Percentiles rank a stretch among this genome's conserved stretches.
Conservation (phyloP, 2,888 invertebrate species). For the Perizoma flavofasciatum region DNA sequence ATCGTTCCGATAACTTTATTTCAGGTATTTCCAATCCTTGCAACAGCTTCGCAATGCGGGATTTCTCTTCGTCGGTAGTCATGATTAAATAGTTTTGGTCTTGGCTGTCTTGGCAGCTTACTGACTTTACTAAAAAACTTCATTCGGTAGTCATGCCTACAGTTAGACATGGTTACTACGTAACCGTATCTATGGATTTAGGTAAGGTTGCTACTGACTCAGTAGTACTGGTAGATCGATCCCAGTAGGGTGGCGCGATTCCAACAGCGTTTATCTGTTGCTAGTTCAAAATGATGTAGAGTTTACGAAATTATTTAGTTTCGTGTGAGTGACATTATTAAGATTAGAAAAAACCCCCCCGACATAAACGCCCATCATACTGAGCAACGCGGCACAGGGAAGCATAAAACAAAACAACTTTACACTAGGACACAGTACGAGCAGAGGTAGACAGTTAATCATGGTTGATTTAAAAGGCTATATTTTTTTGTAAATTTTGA, state of each 20-base stretch:
- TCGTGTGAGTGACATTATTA: slow-evolving; percentile 43
- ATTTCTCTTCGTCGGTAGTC: slow-evolving; percentile 74
- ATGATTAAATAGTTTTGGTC: slow-evolving; percentile 42
- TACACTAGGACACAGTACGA: slow-evolving; percentile 54
- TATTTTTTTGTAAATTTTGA: not conserved
- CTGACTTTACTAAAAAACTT: slow-evolving; percentile 9
- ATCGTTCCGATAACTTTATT: slow-evolving; percentile 63
- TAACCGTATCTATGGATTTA: slow-evolving; percentile 15
- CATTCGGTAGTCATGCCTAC: slow-evolving; percentile 37
- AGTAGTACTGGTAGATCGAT: too few relatives aligned
- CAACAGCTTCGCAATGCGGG: slow-evolving; percentile 65
- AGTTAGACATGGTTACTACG: too few relatives aligned
- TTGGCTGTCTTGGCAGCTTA: slow-evolving; percentile 1
- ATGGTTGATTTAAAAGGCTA: slow-evolving; percentile 23
- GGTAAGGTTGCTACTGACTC: too few relatives aligned
- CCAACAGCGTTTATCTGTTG: too few relatives aligned
- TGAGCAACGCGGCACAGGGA: slow-evolving; percentile 53
- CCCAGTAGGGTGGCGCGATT: too few relatives aligned
- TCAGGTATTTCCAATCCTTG: slow-evolving; percentile 68
- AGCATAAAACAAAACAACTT: slow-evolving; percentile 62
- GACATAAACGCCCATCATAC: slow-evolving; percentile 51
- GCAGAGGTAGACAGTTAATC: slow-evolving; percentile 51
- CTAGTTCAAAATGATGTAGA: slow-evolving; percentile 40
- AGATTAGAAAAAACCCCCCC: slow-evolving; percentile 47
- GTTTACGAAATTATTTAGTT: slow-evolving; percentile 49